phyloP scores from a whole-genome alignment of 2,797 vertebrate genomes.

The Paedocypris micromegethes region DNA sequence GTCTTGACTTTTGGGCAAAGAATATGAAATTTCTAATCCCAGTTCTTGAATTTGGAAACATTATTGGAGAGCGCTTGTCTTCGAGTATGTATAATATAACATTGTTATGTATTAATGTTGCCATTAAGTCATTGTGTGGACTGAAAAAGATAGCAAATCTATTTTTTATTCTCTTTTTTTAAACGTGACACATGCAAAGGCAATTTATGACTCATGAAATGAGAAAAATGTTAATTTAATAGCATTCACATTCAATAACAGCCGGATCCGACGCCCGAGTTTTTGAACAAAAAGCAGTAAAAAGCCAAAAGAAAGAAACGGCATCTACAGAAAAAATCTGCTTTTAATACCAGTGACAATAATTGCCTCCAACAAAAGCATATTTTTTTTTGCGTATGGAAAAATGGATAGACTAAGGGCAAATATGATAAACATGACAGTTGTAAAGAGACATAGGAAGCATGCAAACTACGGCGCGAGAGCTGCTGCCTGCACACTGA shows the following conservation, averaged over 20 bases:
- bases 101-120: no score
- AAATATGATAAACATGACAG: slow-evolving; percentile 10
- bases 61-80: no score
- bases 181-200: not conserved
- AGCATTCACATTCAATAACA: not conserved
- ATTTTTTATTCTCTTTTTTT: not conserved
- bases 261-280: not conserved
- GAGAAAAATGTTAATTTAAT: slow-evolving; percentile 7
- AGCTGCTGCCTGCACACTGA: slow-evolving; percentile 32
- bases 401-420: not conserved
- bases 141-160: no score
- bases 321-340: not conserved
- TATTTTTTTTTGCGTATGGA: not conserved
- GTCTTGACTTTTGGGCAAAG: no score
- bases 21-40: no score
- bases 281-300: not conserved
- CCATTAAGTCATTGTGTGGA: no score
- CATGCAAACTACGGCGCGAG: slow-evolving; percentile 18
- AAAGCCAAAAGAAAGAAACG: no score
- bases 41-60: no score
- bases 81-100: no score
- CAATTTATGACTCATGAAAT: not conserved
- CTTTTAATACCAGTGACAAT: slow-evolving; percentile 3
- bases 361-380: not conserved
- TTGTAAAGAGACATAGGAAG: slow-evolving; percentile 11